phyloP scores from a whole-genome alignment of 2,113 vertebrate genomes.

The Gila orcuttii region DNA sequence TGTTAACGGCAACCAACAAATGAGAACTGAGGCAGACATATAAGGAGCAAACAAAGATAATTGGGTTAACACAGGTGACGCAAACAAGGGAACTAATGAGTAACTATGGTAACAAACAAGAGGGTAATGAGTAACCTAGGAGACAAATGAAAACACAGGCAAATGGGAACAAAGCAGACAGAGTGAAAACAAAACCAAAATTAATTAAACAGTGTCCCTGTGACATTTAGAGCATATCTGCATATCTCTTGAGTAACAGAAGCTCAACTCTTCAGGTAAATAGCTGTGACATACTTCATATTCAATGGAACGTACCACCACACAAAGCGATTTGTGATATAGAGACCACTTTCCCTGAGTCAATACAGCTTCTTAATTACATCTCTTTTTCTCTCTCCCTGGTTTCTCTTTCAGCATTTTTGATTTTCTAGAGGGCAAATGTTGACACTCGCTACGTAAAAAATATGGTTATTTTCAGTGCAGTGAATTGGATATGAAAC shows the following conservation, averaged over 20 bases:
- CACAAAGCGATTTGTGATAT: slow-evolving; percentile 14
- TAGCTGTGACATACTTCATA: neutral
- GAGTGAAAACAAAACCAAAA: too few species aligned
- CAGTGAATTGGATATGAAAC: neutral
- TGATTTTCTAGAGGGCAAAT: neutral
- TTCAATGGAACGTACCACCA: neutral
- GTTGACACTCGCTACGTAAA: neutral
- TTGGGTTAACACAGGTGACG: too few species aligned
- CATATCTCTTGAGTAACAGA: neutral
- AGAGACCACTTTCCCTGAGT: slow-evolving; percentile 17
- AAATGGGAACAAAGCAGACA: too few species aligned
- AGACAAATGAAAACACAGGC: too few species aligned
- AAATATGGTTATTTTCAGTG: neutral
- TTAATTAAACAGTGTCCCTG: too few species aligned
- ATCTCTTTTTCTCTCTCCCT: neutral
- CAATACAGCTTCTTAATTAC: slow-evolving; percentile 23
- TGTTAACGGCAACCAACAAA: too few species aligned
- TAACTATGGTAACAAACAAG: too few species aligned
- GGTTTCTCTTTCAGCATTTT: neutral
- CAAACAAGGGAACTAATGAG: too few species aligned
- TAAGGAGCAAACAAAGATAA: too few species aligned
- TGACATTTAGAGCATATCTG: neutral
- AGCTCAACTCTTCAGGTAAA: neutral
- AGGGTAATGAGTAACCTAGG: too few species aligned
- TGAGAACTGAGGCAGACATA: too few species aligned